Conservation (phyloP, 2,888 invertebrate species). For the Netelia inedita region DNA sequence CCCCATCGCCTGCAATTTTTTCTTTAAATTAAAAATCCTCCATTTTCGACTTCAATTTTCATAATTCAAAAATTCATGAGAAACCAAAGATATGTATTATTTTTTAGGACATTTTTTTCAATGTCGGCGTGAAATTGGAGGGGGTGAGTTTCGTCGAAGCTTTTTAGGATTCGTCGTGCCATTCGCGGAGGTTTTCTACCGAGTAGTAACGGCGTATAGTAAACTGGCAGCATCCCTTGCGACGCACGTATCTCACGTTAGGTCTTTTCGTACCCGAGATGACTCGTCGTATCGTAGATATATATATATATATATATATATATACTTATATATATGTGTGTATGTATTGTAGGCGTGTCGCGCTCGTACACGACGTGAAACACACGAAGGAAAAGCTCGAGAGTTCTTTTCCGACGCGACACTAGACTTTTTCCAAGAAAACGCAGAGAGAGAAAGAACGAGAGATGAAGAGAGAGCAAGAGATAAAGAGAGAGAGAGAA, state of each 20-base stretch:
- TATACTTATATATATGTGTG: slow-evolving; percentile 14
- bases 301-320: slow-evolving; percentile 24
- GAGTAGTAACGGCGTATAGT: slow-evolving; percentile 10
- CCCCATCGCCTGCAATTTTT: not conserved
- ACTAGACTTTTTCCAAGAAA: slow-evolving; percentile 34
- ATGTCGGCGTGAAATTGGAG: slow-evolving; percentile 25
- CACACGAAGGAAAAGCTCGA: slow-evolving; percentile 46
- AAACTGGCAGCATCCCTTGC: slow-evolving; percentile 15
- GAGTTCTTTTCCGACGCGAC: slow-evolving; percentile 40
- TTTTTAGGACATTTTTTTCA: not conserved
- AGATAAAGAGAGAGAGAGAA: slow-evolving; percentile 1
- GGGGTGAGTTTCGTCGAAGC: slow-evolving; percentile 38
- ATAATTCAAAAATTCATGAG: not conserved
- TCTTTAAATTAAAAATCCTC: not conserved
- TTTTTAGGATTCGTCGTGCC: slow-evolving; percentile 56
- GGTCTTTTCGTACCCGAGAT: slow-evolving; percentile 38
- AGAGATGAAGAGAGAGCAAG: slow-evolving; percentile 45
- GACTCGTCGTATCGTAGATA: slow-evolving; percentile 29
- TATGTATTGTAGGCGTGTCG: slow-evolving; percentile 43
- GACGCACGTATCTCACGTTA: slow-evolving; percentile 48
- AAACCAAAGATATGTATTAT: not conserved
- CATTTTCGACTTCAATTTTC: not conserved
- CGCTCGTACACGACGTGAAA: slow-evolving; percentile 48
- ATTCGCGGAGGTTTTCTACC: slow-evolving; percentile 13
- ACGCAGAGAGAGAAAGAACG: slow-evolving; percentile 9